Evolutionary conservation across 2,888 invertebrate genomes (phyloP), one percentile per base, ranked within the genome.

Genomic region (Epicampocera succincta): DNA sequence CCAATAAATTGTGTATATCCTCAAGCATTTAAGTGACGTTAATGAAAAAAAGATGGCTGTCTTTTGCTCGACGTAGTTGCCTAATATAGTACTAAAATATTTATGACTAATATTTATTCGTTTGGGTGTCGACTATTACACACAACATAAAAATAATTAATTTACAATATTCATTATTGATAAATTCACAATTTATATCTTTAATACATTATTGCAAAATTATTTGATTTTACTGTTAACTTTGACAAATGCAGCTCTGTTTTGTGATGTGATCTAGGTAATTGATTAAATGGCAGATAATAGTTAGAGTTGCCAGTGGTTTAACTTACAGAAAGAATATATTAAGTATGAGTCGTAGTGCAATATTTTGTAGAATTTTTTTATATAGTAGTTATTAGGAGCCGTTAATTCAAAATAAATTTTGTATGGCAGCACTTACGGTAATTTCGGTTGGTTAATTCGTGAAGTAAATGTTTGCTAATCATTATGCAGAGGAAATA

Each of bases 21-120:
- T 61, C 75, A 80, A 76, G 75, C 76, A 71, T 54, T 71, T 52
- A 44, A 54, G 75, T 75, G 80, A 80, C 80, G 80, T 80, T 65
- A 80, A 65, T 80, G 58, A 71, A 33, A 54, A 63, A 71, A 77
- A 61, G 50, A 71, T 71, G 71, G 71, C 80, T 38, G 74, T 44
- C 69, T 56, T 74, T 33, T 38, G 21, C 8, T 4, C 3, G 17
- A 52, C 66, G 8, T 54, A 66, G 78, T 73, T 78, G 66, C 0
- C 50, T 12, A 40, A 68, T 46, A 61, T 46, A 17, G 72, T 78
- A 78, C n/a, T 60, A 17, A 44, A 21, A 1, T 61, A 42, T 25
- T 33, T 33, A 52, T 69, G 46, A 71, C 54, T 56, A 71, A 71
- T 61, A n/a, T 13, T 38, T 44, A 44, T 4, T 46, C 25, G n/a